Base-by-base conservation (phyloP, 2,113 vertebrate species). In the Aegotheles bennettii region DNA sequence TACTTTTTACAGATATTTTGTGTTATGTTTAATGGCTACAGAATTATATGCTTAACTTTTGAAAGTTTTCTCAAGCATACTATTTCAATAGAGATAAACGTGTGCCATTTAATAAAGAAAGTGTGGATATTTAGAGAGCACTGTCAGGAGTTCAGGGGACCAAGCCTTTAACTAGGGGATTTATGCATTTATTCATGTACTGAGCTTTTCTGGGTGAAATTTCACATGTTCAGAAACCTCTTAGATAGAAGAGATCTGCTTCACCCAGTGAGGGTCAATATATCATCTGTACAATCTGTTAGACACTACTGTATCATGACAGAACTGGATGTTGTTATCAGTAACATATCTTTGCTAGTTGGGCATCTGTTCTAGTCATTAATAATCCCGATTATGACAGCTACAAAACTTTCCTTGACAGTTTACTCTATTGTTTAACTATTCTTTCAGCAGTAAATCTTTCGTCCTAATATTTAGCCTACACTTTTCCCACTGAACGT, bases 381-480 rank as follows among this genome's bases (percentile, higher is more conserved):
- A 85, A 89, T 95, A 93, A 94, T 83, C 33, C 29, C 10, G 88
- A 69, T 95, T 94, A 93, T 91, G 78, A 61, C 82, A 83, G 87
- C 90, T 89, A 80, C 45, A 94, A 71, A 95, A 83, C 42, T 85
- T 93, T 56, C 11, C 24, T 50, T 94, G 94, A 94, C 78, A 93
- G 70, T 38, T 88, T 85, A 77, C 88, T 90, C 57, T 38, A 53
- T 64, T 81, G 65, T 91, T 92, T 88, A 83, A 88, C 45, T 82
- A 31, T 90, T 79, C 45, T 90, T 96, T 91, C 24, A 88, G 59
- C 63, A 83, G 54, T 93, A 94, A 93, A 91, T 85, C 89, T 91
- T 94, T 95, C 93, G 59, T 96, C 82, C 67, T 80, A 86, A 95
- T 96, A 94, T 95, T 96, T 96, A 94, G 59, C 67, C 75, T 93